phyloP scores from a whole-genome alignment of 2,797 vertebrate genomes.

The Lepus oiostolus region DNA sequence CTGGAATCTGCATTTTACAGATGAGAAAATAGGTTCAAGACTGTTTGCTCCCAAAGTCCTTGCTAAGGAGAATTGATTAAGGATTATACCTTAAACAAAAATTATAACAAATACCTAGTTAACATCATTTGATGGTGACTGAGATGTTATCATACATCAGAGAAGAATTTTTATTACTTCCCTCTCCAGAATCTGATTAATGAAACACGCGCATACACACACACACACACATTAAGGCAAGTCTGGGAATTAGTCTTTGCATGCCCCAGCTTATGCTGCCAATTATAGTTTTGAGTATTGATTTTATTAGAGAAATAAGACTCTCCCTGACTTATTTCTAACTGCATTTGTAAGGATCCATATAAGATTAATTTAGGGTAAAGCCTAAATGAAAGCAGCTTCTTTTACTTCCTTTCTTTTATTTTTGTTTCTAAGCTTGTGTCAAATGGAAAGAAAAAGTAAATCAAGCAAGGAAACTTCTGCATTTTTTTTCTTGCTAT shows the following conservation, averaged over 20 bases:
- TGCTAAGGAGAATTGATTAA: conserved; percentile 9
- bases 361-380: conserved; percentile 52
- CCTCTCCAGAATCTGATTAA: conserved; percentile 15
- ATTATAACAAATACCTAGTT: conserved; percentile 33
- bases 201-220: conserved; percentile 7
- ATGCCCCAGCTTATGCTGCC: conserved; percentile 51
- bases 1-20: not conserved
- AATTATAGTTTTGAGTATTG: conserved; percentile 64
- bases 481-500: not conserved
- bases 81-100: conserved; percentile 46
- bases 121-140: conserved; percentile 11
- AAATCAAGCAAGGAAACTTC: not conserved
- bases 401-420: not conserved
- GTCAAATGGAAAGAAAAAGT: conserved; percentile 68
- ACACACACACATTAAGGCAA: conserved; percentile 49
- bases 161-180: conserved; percentile 65
- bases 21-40: conserved; percentile 17
- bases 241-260: conserved; percentile 62
- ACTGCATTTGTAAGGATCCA: conserved; percentile 54
- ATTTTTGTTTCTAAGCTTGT: not conserved
- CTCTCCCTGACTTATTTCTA: conserved; percentile 63
- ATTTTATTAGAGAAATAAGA: conserved; percentile 69
- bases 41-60: not conserved
- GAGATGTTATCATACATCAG: conserved; percentile 6
- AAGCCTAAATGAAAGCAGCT: not conserved